phyloP scores from a whole-genome alignment of 2,113 vertebrate genomes.

The Burhinus bistriatus region DNA sequence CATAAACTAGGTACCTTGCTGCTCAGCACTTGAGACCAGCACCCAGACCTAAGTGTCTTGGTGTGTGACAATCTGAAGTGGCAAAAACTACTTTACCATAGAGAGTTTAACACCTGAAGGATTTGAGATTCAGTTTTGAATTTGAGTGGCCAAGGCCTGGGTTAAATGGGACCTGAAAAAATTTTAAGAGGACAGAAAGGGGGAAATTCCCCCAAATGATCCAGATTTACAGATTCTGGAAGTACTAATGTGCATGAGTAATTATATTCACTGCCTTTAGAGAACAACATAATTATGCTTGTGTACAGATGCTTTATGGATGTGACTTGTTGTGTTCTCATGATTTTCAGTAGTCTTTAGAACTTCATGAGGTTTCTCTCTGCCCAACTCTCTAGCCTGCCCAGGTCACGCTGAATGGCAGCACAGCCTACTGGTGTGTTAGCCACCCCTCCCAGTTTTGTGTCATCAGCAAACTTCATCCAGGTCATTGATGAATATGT shows the following conservation, averaged over 20 bases:
- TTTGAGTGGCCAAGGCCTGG: background rate
- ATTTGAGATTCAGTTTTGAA: background rate
- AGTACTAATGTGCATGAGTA: background rate
- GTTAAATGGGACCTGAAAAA: background rate
- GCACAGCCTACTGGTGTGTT: no score
- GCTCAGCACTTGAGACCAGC: background rate
- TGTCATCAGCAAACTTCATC: no score
- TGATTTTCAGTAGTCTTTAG: background rate
- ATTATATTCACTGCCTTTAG: background rate
- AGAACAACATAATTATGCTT: background rate
- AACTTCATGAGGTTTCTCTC: no score
- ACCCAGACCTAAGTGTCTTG: background rate
- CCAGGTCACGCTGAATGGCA: no score
- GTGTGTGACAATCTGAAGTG: background rate
- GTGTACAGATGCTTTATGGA: background rate
- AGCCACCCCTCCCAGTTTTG: no score
- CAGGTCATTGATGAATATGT: no score
- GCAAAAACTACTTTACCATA: background rate
- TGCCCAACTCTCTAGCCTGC: no score
- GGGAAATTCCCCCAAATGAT: background rate
- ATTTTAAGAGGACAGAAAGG: background rate
- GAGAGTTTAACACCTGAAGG: background rate
- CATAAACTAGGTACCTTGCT: background rate
- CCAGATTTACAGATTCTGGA: background rate
- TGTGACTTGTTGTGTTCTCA: background rate